Conservation (phyloP, 1,140 invertebrate genomes). For the Scaptomyza pallida region DNA sequence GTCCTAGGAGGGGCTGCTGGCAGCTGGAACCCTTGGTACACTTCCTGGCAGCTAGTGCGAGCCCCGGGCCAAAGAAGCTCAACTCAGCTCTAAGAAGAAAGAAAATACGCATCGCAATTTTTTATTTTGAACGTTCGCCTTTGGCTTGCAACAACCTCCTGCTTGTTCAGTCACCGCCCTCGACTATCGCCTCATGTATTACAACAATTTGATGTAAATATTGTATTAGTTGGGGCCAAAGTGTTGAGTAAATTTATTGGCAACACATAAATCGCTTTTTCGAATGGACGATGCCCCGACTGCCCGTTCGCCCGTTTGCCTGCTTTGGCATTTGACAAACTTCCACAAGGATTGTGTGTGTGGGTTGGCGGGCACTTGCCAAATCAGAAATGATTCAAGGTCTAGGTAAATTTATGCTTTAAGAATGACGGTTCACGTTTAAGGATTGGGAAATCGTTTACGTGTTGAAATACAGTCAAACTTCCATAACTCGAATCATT, state of each 20-base stretch:
- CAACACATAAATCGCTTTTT: slow-evolving; percentile 73
- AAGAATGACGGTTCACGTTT: background rate
- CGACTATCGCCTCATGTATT: slow-evolving; percentile 14
- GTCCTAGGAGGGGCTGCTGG: slow-evolving; percentile 34
- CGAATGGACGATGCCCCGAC: slow-evolving; percentile 25
- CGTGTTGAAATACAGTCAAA: no score
- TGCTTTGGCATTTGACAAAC: slow-evolving; percentile 19
- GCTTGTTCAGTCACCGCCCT: background rate
- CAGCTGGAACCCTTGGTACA: slow-evolving; percentile 5
- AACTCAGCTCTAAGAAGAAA: slow-evolving; percentile 5
- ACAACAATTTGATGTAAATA: slow-evolving; percentile 78
- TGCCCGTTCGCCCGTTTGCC: background rate
- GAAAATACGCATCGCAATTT: slow-evolving; percentile 68
- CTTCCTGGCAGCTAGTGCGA: background rate
- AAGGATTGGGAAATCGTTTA: background rate
- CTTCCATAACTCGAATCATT: no score
- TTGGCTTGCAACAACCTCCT: background rate
- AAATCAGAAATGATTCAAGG: slow-evolving; percentile 60
- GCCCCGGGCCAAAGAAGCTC: background rate
- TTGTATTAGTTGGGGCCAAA: slow-evolving; percentile 75
- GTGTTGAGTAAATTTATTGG: slow-evolving; percentile 80
- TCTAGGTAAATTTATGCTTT: slow-evolving; percentile 49
- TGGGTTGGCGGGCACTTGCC: slow-evolving; percentile 19
- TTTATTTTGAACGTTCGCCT: slow-evolving; percentile 35
- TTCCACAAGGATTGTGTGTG: background rate